Evolutionary conservation across 2,113 vertebrate species (phyloP).

Genomic region (Triplophysa tibetana): DNA sequence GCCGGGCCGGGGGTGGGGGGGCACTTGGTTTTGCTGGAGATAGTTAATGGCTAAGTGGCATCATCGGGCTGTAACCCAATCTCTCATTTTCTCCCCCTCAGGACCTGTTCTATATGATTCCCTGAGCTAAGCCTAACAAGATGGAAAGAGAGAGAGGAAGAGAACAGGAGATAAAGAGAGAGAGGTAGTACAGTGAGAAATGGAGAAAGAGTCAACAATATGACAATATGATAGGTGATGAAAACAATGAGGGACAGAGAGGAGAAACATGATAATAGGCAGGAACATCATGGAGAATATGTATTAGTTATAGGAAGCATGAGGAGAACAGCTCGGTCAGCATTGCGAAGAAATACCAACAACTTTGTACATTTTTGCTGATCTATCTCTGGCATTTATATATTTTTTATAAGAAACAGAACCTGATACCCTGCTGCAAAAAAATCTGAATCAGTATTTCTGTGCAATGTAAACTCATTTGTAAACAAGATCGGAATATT

Average conservation of each 20-base stretch:
- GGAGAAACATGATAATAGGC: neutral
- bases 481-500: no score
- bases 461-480: no score
- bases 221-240: conserved; percentile 24
- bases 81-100: conserved; percentile 56
- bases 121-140: conserved; percentile 53
- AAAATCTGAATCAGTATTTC: no score
- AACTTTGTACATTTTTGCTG: neutral
- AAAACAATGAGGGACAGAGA: conserved; percentile 30
- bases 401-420: no score
- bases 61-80: conserved; percentile 66
- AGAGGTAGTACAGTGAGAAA: conserved; percentile 6
- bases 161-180: conserved; percentile 36
- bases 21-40: conserved; percentile 56
- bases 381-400: neutral
- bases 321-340: neutral
- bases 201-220: conserved; percentile 36
- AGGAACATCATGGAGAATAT: neutral
- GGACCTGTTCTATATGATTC: conserved; percentile 62
- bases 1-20: conserved; percentile 35
- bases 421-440: no score
- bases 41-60: conserved; percentile 67
- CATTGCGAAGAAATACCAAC: neutral
- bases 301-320: neutral
- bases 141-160: conserved; percentile 35